Evolutionary conservation across 2,888 invertebrate genomes (phyloP), one percentile per base, ranked within the genome.

Genomic region (Harpalus rufipes): DNA sequence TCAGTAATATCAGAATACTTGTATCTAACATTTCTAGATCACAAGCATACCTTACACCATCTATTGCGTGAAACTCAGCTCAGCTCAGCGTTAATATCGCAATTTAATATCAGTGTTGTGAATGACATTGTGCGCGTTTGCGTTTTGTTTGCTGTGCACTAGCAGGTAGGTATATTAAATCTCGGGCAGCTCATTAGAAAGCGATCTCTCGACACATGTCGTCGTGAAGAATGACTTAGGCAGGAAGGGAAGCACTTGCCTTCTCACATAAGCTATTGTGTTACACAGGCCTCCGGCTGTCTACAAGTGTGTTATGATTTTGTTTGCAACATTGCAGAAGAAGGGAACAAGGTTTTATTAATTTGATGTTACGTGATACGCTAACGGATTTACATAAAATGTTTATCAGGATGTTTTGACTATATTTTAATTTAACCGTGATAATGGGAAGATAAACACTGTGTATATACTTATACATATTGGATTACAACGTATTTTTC

Each of bases 121-220:
- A 16, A 44, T 41, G 72, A 74, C 32, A 78, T 78, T 78, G 78
- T 78, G 44, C 51, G 44, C 12, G 44, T 51, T 18, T 51, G 72
- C 41, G 51, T 74, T 74, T 78, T 78, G 78, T 78, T 78, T 78
- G 7, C 56, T n/a, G 12, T 12, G 7, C 12, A n/a, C 21, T 51
- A 51, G 14, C 78, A 78, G 78, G 14, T 58, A 78, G 78, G 78
- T 78, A 78, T 78, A 78, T 78, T 78, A 78, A 78, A 78, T 78
- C 78, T 78, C 78, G 32, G 78, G 58, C 56, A 78, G 56, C 78
- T 78, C 78, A 78, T 78, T 78, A 78, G 78, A 78, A 78, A 78
- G 78, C 78, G 78, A 78, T 78, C 78, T 78, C 12, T 58, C 78
- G 78, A 78, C 78, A 78, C 78, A 78, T 78, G 78, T 78, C 74